Evolutionary conservation across 2,888 invertebrate species (phyloP).

Genomic region (Rugalucina vietnamica): DNA sequence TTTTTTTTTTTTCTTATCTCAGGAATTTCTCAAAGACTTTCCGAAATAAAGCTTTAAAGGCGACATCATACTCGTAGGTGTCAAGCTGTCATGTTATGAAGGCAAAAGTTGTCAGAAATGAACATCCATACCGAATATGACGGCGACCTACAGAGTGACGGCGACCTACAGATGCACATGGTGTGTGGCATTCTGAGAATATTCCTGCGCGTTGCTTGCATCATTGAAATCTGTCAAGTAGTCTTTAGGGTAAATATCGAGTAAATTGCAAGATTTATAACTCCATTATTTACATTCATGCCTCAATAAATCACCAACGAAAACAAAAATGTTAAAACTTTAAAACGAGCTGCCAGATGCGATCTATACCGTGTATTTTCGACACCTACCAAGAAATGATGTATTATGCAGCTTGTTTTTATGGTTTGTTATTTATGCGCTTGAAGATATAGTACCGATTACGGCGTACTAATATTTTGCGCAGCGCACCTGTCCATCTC

Average conservation of each 20-base stretch:
- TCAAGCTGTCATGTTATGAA: no score
- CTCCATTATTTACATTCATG: slow-evolving; percentile 7
- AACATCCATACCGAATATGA: no score
- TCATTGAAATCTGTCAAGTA: slow-evolving; percentile 11
- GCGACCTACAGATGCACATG: neutral
- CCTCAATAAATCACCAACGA: neutral
- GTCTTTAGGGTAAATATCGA: slow-evolving; percentile 1
- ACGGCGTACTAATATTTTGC: slow-evolving; percentile 9
- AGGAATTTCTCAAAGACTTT: no score
- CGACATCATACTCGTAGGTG: no score
- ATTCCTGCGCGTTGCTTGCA: neutral
- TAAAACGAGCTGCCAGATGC: slow-evolving; percentile 10
- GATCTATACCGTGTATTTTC: slow-evolving; percentile 10
- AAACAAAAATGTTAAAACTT: slow-evolving; percentile 7
- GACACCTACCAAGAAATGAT: slow-evolving; percentile 6
- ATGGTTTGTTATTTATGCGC: slow-evolving; percentile 16
- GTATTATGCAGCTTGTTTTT: slow-evolving; percentile 17
- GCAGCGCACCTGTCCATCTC: slow-evolving; percentile 54
- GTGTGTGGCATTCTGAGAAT: neutral
- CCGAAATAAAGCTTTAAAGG: no score
- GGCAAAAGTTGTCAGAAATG: no score
- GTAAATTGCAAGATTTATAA: slow-evolving; percentile 9
- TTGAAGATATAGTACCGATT: slow-evolving; percentile 24
- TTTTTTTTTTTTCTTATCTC: no score
- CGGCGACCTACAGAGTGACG: no score